Evolutionary conservation across 2,888 invertebrate genomes (phyloP).

Genomic region (Actias luna): DNA sequence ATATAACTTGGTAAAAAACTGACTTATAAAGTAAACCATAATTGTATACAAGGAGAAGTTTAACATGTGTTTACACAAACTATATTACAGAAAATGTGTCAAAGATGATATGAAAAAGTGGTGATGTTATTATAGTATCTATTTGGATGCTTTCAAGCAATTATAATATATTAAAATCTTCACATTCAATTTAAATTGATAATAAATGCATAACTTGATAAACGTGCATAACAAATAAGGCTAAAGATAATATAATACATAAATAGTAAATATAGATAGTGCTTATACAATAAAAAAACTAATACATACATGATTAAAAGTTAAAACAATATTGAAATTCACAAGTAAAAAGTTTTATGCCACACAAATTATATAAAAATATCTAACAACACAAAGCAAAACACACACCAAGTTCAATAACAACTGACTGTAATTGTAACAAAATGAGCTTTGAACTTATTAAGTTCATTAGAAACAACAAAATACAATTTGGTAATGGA

Average conservation of each 20-base stretch:
- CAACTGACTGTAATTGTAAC: slow-evolving; percentile 10
- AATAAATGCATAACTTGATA: no score
- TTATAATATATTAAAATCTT: no score
- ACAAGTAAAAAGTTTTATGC: background rate
- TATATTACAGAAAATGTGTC: no score
- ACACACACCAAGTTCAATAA: slow-evolving; percentile 15
- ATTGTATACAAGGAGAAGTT: no score
- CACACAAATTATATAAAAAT: background rate
- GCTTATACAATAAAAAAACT: background rate
- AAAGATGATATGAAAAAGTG: no score
- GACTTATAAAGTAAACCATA: no score
- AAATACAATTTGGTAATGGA: slow-evolving; percentile 40
- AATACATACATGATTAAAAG: background rate
- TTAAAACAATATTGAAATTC: background rate
- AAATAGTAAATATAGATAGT: background rate
- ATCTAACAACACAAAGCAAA: background rate
- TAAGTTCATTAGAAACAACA: slow-evolving; percentile 13
- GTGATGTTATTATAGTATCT: no score
- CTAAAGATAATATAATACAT: background rate
- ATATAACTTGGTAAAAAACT: no score
- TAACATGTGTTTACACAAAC: no score
- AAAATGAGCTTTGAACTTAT: slow-evolving; percentile 20
- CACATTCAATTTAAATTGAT: no score
- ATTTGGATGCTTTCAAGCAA: no score
- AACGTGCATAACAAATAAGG: no score